Evolutionary conservation across 2,888 invertebrate species (phyloP).

Genomic region (Teinopalpus imperialis): DNA sequence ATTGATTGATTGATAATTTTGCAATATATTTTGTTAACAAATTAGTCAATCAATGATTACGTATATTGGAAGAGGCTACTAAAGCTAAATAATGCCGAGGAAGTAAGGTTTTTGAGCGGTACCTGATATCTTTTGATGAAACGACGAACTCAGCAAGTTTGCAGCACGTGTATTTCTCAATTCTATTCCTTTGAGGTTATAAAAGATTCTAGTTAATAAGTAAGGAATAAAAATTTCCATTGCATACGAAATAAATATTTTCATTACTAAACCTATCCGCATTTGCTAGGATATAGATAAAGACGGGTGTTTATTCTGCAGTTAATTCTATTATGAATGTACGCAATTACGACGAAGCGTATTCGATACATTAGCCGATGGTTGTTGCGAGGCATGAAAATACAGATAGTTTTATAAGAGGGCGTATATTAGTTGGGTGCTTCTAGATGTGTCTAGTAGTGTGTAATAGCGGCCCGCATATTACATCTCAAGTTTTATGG

Average conservation of each 20-base stretch:
- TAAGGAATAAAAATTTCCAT: not conserved
- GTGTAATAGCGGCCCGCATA: constrained; percentile 16
- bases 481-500: constrained; percentile 31
- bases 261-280: constrained; percentile 1
- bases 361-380: constrained; percentile 13
- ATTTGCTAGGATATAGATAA: constrained; percentile 3
- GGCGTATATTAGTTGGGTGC: constrained; percentile 6
- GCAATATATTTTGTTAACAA: too few relatives aligned
- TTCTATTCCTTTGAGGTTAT: not conserved
- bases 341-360: constrained; percentile 16
- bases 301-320: constrained; percentile 16
- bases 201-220: not conserved
- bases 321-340: constrained; percentile 11
- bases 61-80: too few relatives aligned
- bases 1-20: too few relatives aligned
- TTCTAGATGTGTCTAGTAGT: constrained; percentile 8
- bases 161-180: too few relatives aligned
- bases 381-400: constrained; percentile 13
- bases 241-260: not conserved
- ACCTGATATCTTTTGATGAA: too few relatives aligned
- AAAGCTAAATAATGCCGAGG: too few relatives aligned
- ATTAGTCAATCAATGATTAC: too few relatives aligned
- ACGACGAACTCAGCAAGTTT: too few relatives aligned
- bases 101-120: too few relatives aligned
- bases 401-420: constrained; percentile 15